Evolutionary conservation across 1,140 invertebrate genomes (phyloP).

Genomic region (Bombus confusus): DNA sequence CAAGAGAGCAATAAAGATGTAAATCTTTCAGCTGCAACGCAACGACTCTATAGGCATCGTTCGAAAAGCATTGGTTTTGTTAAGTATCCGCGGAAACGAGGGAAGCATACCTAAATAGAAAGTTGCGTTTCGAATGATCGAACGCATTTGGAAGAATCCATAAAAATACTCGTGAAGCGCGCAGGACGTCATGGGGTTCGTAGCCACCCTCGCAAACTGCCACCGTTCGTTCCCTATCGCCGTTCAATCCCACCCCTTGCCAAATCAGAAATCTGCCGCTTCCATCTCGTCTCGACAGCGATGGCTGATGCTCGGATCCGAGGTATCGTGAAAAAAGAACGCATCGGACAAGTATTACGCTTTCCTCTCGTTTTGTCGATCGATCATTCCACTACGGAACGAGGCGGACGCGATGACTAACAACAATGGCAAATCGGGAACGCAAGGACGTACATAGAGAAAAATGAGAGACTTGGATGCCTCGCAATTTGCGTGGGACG

Average conservation of each 20-base stretch:
- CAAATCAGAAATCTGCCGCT: slow-evolving; percentile 71
- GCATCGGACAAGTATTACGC: background rate
- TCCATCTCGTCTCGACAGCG: slow-evolving; percentile 17
- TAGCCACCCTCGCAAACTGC: slow-evolving; percentile 64
- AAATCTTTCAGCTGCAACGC: background rate
- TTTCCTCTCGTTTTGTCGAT: slow-evolving; percentile 17
- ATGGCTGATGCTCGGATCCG: slow-evolving; percentile 24
- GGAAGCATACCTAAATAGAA: slow-evolving; percentile 27
- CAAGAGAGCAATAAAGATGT: too few relatives aligned
- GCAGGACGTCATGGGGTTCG: slow-evolving; percentile 46
- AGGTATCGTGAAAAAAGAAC: slow-evolving; percentile 24
- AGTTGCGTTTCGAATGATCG: slow-evolving; percentile 19
- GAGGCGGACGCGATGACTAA: slow-evolving; percentile 5
- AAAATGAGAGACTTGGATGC: slow-evolving; percentile 6
- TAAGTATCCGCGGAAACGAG: background rate
- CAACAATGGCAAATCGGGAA: background rate
- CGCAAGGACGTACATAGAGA: background rate
- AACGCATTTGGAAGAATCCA: slow-evolving; percentile 39
- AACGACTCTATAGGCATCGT: background rate
- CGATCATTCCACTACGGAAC: slow-evolving; percentile 17
- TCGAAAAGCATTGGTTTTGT: background rate
- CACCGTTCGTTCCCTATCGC: slow-evolving; percentile 34
- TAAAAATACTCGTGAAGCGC: slow-evolving; percentile 41
- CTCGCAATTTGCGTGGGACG: background rate
- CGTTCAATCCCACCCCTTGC: slow-evolving; percentile 64